Conservation (phyloP, 1,140 invertebrate species). For the Brachionus koreanus region DNA sequence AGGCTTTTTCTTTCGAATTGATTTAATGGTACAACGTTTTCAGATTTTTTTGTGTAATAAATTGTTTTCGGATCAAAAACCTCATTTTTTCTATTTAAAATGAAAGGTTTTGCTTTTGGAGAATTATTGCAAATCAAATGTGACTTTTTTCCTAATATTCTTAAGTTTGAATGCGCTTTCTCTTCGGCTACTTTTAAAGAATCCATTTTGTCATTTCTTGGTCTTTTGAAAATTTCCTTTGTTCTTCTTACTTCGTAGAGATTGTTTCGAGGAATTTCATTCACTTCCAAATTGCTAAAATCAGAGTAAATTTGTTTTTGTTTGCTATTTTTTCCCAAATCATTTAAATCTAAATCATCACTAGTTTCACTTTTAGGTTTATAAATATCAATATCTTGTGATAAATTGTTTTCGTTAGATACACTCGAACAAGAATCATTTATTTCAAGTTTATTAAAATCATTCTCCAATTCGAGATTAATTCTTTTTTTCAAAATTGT, state of each 20-base stretch:
- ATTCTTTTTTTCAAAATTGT: background rate
- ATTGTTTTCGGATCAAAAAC: background rate
- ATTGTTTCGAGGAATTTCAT: background rate
- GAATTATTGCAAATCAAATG: background rate
- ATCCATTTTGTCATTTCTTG: background rate
- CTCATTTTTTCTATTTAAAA: background rate
- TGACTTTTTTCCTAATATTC: background rate
- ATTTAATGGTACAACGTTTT: background rate
- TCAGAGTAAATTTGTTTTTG: background rate
- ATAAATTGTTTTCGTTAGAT: conserved; percentile 16
- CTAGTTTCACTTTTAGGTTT: background rate
- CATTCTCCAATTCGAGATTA: background rate
- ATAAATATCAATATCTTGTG: background rate
- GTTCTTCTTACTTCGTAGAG: background rate
- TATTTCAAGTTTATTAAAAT: background rate
- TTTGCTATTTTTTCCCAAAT: background rate
- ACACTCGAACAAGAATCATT: background rate
- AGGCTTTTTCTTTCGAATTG: background rate
- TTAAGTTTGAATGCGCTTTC: background rate
- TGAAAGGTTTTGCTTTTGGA: background rate
- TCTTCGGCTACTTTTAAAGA: background rate
- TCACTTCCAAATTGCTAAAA: background rate
- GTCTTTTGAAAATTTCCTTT: background rate
- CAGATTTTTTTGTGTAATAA: background rate
- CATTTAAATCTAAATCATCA: background rate